phyloP scores from a whole-genome alignment of 2,113 vertebrate species.

The Grus americana region DNA sequence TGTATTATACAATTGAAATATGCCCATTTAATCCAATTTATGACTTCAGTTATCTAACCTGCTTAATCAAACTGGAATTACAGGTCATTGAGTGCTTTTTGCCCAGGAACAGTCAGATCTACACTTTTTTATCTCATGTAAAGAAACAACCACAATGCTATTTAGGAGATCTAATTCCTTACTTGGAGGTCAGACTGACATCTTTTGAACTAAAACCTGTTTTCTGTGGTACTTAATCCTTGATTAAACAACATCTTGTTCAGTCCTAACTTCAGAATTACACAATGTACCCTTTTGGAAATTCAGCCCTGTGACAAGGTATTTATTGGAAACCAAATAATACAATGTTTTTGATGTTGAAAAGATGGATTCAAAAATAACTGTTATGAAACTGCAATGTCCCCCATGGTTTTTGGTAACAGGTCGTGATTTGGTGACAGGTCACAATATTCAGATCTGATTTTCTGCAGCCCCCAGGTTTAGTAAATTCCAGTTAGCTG shows the following conservation, averaged over 20 bases:
- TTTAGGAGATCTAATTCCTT: not conserved
- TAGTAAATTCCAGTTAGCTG: not conserved
- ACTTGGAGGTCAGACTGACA: not conserved
- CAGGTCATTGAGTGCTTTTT: not conserved
- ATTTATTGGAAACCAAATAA: not conserved
- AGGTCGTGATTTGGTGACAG: not conserved
- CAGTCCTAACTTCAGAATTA: not conserved
- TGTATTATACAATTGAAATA: not conserved
- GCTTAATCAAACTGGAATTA: not conserved
- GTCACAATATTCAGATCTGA: not conserved
- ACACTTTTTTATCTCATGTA: not conserved
- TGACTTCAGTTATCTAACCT: too few relatives aligned
- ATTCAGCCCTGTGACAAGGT: not conserved
- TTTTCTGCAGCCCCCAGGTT: not conserved
- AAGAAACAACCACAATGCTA: not conserved
- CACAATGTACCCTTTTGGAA: not conserved
- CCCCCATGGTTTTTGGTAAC: not conserved
- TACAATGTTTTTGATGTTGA: not conserved
- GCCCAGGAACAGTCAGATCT: not conserved
- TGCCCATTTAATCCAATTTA: too few relatives aligned
- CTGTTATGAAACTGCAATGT: not conserved
- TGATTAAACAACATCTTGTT: not conserved
- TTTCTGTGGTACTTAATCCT: not conserved
- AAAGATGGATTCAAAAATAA: not conserved
- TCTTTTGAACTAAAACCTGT: not conserved